Conservation (phyloP, 2,888 invertebrate genomes). For the Caenorhabditis parvicauda region DNA sequence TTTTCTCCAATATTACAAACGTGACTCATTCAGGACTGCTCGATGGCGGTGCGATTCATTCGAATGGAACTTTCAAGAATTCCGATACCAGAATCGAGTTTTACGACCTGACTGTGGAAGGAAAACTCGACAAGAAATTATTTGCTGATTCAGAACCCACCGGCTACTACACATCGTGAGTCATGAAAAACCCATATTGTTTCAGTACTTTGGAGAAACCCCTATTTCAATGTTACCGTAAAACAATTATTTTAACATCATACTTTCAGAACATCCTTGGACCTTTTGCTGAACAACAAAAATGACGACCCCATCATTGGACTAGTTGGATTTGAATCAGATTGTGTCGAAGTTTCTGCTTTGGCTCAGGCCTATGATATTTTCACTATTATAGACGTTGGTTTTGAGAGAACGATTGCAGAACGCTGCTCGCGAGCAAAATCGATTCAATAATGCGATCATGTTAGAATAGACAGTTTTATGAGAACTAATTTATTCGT, state of each 20-base stretch:
- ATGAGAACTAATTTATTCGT: no score
- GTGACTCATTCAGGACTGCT: slow-evolving; percentile 12
- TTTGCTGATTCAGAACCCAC: slow-evolving; percentile 5
- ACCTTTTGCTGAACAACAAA: slow-evolving; percentile 7
- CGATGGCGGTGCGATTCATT: slow-evolving; percentile 21
- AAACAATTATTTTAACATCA: background rate
- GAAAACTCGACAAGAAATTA: no score
- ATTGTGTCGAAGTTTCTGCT: slow-evolving; percentile 23
- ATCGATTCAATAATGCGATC: no score
- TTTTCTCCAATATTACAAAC: background rate
- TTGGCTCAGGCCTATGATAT: slow-evolving; percentile 27
- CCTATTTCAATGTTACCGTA: background rate
- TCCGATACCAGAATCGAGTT: slow-evolving; percentile 19
- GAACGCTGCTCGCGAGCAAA: no score
- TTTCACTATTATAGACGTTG: slow-evolving; percentile 5
- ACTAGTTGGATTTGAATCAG: slow-evolving; percentile 20
- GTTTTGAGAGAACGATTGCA: no score
- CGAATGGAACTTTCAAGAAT: slow-evolving; percentile 19
- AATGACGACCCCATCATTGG: slow-evolving; percentile 13
- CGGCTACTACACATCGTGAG: slow-evolving; percentile 23
- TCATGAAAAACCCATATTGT: background rate
- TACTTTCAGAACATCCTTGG: slow-evolving; percentile 21
- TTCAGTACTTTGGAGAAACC: slow-evolving; percentile 17
- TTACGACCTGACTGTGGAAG: slow-evolving; percentile 26
- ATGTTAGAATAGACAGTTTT: no score